Base-by-base conservation (phyloP, 2,888 invertebrate species). In the Tetragonisca angustula region DNA sequence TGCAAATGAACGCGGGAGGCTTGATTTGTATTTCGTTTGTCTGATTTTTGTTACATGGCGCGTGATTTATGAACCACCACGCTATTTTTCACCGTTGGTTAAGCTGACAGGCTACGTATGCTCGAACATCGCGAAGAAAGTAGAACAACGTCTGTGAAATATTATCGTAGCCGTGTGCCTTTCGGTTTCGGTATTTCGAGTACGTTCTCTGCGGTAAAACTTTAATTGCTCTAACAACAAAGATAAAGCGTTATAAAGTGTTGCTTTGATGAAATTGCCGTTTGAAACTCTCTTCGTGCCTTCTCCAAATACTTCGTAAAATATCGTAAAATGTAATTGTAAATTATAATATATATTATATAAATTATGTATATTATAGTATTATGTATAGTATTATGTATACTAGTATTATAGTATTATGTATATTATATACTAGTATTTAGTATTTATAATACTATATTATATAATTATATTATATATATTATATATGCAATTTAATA, bases 111-210 rank as follows among this genome's bases (percentile, higher is more conserved):
- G 54, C 54, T 56, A 65, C 43, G 65, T 56, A 64, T 24, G 54
- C 36, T 65, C 56, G 65, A 67, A 36, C 65, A 27, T 52, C 65
- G 43, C 9, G 43, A 65, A 75, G 74, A 56, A 67, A 65, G 36
- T 75, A 43, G 65, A 75, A 36, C 54, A 75, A 13, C 64, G 36
- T 65, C 21, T n/a, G 62, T 62, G 43, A 73, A 73, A 73, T 73
- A 73, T 73, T 62, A 62, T 49, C 49, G 32, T 15, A 11, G 15
- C 50, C 24, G 27, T 50, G n/a, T 50, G 21, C 4, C 61, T 24
- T 24, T 43, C 13, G 52, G 4, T 64, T 74, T 64, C 19, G n/a
- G 2, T 52, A 36, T 24, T 74, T 54, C 3, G 64, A 32, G 17
- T 24, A 15, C 4, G 2, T 52, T 21, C 21, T 19, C 50, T 24